phyloP scores from a whole-genome alignment of 1,140 invertebrate genomes.

The Sweltsa coloradensis region DNA sequence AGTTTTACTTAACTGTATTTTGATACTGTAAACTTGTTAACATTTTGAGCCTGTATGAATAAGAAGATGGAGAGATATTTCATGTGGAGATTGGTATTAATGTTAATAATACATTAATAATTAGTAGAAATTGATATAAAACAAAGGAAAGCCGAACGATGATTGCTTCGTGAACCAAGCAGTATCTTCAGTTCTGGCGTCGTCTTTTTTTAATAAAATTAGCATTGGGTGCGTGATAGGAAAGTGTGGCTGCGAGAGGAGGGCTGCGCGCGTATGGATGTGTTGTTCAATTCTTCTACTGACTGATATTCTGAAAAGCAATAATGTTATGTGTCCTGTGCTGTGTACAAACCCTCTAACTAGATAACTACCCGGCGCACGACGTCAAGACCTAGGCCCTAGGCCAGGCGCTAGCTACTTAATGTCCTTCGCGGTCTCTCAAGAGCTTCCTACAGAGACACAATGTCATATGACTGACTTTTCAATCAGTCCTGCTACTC shows the following conservation, averaged over 20 bases:
- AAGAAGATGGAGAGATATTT: slow-evolving; percentile 12
- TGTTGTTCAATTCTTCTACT: slow-evolving; percentile 4
- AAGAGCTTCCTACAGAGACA: too few relatives aligned
- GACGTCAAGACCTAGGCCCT: too few relatives aligned
- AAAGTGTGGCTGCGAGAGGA: neutral
- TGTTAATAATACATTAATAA: slow-evolving; percentile 11
- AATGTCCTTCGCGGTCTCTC: too few relatives aligned
- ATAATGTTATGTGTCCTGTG: slow-evolving; percentile 8
- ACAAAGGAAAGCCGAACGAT: slow-evolving; percentile 8
- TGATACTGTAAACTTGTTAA: slow-evolving; percentile 14
- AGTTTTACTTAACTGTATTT: slow-evolving; percentile 13
- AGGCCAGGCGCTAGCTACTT: too few relatives aligned
- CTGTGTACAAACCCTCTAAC: too few relatives aligned
- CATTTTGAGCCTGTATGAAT: slow-evolving; percentile 10
- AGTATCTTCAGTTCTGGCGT: neutral
- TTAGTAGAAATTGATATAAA: slow-evolving; percentile 8
- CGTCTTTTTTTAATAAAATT: slow-evolving; percentile 6
- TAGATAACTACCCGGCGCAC: too few relatives aligned
- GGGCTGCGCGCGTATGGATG: neutral
- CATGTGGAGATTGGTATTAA: slow-evolving; percentile 11
- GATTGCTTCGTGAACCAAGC: slow-evolving; percentile 6
- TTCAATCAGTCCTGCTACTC: too few relatives aligned
- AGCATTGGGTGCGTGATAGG: neutral
- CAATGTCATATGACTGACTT: too few relatives aligned
- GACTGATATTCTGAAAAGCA: slow-evolving; percentile 13